These are phyloP conservation scores for Hyposmocoma kahamanoa DNA, from an alignment of 1,140 invertebrate genomes.

Conservation along the genomic window DNA sequence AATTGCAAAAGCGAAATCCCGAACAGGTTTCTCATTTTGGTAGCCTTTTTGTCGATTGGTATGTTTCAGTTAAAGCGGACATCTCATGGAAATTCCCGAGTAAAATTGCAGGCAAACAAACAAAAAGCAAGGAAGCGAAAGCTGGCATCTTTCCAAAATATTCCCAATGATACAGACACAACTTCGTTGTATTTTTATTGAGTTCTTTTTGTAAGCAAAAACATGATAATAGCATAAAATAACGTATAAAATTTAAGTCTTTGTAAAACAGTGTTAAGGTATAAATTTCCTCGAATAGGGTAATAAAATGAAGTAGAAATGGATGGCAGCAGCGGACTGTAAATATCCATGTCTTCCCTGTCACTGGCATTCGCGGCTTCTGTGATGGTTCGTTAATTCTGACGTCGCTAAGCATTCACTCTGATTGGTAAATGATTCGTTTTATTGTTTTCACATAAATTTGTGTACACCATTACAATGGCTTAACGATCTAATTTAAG, in stretches of 20 bases:
- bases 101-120: neutral
- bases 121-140: neutral
- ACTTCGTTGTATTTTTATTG: neutral
- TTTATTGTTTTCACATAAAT: constrained; percentile 19
- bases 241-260: too few species aligned
- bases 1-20: too few species aligned
- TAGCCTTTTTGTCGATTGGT: too few species aligned
- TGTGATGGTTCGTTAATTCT: constrained; percentile 41
- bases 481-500: too few species aligned
- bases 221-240: too few species aligned
- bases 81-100: neutral
- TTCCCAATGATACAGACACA: neutral
- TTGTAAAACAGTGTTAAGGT: too few species aligned
- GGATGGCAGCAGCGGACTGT: constrained; percentile 21
- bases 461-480: neutral
- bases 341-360: constrained; percentile 33
- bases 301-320: constrained; percentile 33
- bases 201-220: neutral
- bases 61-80: too few species aligned
- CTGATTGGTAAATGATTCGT: constrained; percentile 13
- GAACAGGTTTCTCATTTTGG: too few species aligned
- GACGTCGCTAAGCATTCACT: constrained; percentile 25
- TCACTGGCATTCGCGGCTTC: constrained; percentile 39
- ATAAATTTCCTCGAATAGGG: too few species aligned
- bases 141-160: neutral